Evolutionary conservation across 2,113 vertebrate species (phyloP).

Genomic region (Suricata suricatta): DNA sequence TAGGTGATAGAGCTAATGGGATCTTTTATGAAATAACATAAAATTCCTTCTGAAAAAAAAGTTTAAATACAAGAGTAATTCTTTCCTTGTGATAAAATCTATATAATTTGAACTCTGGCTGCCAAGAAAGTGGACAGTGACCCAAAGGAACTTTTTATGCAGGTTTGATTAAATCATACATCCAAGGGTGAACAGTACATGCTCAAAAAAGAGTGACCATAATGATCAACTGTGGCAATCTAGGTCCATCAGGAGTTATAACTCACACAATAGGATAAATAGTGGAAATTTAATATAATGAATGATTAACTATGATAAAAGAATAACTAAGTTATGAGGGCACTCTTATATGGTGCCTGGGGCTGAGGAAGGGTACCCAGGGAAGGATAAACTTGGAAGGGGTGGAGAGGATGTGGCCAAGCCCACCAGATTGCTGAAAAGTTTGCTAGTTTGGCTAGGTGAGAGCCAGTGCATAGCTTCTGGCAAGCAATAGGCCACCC

Average conservation of each 20-base stretch:
- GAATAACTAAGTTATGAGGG: not conserved
- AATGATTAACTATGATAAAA: not conserved
- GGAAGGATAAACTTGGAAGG: not conserved
- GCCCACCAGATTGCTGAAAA: not conserved
- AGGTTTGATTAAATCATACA: constrained; percentile 61
- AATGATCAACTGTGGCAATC: not conserved
- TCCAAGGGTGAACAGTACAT: not conserved
- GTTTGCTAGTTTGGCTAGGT: not conserved
- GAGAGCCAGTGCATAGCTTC: not conserved
- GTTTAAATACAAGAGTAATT: constrained; percentile 30
- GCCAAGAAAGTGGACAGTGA: constrained; percentile 52
- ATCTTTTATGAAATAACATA: constrained; percentile 63
- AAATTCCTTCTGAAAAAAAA: constrained; percentile 66
- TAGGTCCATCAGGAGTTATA: not conserved
- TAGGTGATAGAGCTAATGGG: not conserved
- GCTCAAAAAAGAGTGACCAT: not conserved
- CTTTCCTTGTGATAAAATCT: constrained; percentile 72
- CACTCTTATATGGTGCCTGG: not conserved
- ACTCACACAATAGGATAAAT: not conserved
- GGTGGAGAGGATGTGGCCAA: not conserved
- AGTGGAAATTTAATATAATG: not conserved
- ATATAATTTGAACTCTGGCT: constrained; percentile 71
- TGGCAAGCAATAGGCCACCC: not conserved
- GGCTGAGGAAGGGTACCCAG: not conserved
- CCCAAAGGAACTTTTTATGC: constrained; percentile 56